A percentile compares a stretch with the other conserved stretches of the same genome.
Conservation (phyloP, 2,888 invertebrate species). For the Marronus borbonicus region DNA sequence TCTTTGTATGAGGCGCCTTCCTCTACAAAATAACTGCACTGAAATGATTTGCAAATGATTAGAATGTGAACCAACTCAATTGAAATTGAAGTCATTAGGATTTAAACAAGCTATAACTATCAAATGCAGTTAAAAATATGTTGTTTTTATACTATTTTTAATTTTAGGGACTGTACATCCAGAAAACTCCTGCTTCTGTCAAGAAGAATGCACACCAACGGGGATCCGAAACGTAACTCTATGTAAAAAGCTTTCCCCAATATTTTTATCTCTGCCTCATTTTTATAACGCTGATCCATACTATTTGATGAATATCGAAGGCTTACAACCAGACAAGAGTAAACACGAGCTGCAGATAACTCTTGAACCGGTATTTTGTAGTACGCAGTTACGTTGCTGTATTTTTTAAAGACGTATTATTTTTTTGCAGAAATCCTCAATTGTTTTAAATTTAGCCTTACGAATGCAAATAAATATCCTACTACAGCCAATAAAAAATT, state of each 20-base stretch:
- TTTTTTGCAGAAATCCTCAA: constrained; percentile 72
- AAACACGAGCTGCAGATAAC: constrained; percentile 84
- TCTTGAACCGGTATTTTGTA: constrained; percentile 74
- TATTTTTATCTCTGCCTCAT: constrained; percentile 86
- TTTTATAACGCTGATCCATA: constrained; percentile 77
- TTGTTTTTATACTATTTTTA: too few species aligned
- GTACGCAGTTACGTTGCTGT: not conserved
- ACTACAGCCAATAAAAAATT: constrained; percentile 70
- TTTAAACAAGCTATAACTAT: too few species aligned
- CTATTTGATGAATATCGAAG: constrained; percentile 72
- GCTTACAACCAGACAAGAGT: constrained; percentile 78
- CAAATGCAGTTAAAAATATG: too few species aligned
- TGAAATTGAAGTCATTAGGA: too few species aligned
- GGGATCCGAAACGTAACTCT: constrained; percentile 86
- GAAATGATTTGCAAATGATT: too few species aligned
- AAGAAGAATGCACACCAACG: constrained; percentile 80
- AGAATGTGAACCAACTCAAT: too few species aligned
- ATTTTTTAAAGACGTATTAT: constrained; percentile 4
- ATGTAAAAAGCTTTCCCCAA: constrained; percentile 79
- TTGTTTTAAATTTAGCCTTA: constrained; percentile 79
- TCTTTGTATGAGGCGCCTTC: too few species aligned
- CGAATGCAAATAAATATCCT: constrained; percentile 82
- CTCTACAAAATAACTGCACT: too few species aligned
- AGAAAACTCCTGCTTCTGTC: constrained; percentile 81
- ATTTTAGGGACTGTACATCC: constrained; percentile 74